phyloP scores from a whole-genome alignment of 2,888 invertebrate species.

The Diachrysia chrysitis region DNA sequence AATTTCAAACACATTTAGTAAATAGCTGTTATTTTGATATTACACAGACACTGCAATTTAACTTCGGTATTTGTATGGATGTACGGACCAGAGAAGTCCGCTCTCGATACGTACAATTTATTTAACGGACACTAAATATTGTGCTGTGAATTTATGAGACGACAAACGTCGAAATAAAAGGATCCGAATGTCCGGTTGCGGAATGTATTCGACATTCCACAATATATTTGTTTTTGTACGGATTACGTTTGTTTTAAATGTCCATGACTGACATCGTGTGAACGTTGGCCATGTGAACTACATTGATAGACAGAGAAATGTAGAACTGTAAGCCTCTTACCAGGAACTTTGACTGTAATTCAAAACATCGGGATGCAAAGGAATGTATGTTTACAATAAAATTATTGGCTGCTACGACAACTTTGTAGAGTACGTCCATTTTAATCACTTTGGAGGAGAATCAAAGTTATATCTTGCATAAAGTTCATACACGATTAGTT shows the following conservation, averaged over 20 bases:
- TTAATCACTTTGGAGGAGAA: no score
- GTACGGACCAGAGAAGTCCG: slow-evolving; percentile 46
- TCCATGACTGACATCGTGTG: background rate
- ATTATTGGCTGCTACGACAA: no score
- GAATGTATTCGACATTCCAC: slow-evolving; percentile 30
- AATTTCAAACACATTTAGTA: no score
- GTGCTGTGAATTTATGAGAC: slow-evolving; percentile 59
- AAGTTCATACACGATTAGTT: no score
- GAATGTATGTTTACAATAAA: no score
- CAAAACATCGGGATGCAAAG: no score
- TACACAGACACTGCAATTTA: background rate
- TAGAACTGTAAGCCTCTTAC: background rate
- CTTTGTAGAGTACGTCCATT: no score
- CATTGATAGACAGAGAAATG: background rate
- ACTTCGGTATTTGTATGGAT: slow-evolving; percentile 15
- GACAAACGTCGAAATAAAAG: slow-evolving; percentile 37
- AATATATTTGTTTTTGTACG: slow-evolving; percentile 28
- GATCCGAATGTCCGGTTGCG: slow-evolving; percentile 34
- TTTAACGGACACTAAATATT: slow-evolving; percentile 55
- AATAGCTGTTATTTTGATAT: no score
- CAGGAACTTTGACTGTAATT: no score
- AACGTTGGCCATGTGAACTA: background rate
- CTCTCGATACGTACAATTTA: slow-evolving; percentile 57
- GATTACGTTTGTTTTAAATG: slow-evolving; percentile 1
- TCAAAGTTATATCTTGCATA: no score